Conservation (phyloP, 2,888 invertebrate genomes). For the Limnephilus auricula region DNA sequence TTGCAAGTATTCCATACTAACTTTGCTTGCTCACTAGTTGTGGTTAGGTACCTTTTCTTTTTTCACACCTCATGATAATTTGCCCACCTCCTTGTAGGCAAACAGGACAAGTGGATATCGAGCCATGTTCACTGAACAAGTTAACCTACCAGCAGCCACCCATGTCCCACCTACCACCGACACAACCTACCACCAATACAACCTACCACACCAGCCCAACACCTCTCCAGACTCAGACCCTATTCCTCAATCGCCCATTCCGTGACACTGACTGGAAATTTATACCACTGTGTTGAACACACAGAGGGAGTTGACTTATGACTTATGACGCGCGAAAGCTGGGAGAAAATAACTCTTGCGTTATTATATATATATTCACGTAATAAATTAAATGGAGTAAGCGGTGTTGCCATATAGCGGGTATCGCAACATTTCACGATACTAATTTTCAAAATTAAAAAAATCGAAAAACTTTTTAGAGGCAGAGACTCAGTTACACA, state of each 20-base stretch:
- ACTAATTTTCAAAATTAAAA: too few species aligned
- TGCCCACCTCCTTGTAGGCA: not conserved
- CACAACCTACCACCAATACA: too few species aligned
- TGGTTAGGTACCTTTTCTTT: not conserved
- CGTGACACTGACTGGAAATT: constrained; percentile 13
- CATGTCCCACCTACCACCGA: not conserved
- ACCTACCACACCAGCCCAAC: not conserved
- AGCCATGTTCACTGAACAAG: not conserved
- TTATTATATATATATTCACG: not conserved
- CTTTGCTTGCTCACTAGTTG: not conserved
- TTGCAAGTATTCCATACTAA: not conserved
- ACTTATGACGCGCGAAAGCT: not conserved
- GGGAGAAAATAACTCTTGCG: not conserved
- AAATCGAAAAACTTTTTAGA: too few species aligned
- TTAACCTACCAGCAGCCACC: not conserved
- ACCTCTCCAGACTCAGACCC: not conserved
- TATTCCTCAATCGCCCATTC: constrained; percentile 8
- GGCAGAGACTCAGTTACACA: too few species aligned
- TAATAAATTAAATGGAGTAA: too few species aligned
- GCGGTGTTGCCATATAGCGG: too few species aligned
- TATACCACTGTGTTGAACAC: not conserved
- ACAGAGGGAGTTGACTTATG: constrained; percentile 6
- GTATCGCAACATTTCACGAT: too few species aligned
- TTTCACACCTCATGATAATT: not conserved
- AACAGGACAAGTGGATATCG: not conserved